Conservation (phyloP, 2,797 vertebrate genomes). For the Avahi laniger region DNA sequence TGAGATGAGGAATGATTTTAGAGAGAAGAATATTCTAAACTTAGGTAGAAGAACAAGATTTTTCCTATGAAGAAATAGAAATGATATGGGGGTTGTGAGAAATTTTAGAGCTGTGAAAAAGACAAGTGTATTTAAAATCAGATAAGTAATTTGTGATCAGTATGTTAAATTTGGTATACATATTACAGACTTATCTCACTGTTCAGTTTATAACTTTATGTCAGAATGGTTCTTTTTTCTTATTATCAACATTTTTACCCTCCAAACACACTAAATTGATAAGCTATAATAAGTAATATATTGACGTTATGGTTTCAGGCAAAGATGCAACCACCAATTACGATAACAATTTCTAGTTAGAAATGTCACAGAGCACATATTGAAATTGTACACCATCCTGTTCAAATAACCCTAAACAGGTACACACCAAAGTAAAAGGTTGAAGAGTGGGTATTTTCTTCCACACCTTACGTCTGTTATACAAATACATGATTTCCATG, state of each 20-base stretch:
- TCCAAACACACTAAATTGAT: background rate
- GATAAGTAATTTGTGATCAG: background rate
- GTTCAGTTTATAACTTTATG: background rate
- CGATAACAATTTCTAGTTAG: background rate
- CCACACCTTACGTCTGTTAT: fast-evolving
- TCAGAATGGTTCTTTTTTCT: background rate
- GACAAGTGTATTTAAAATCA: background rate
- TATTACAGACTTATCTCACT: background rate
- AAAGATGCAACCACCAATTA: background rate
- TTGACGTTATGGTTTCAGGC: background rate
- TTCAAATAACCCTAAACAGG: background rate
- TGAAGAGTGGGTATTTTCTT: background rate
- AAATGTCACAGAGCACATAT: background rate
- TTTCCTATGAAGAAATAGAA: slow-evolving; percentile 11
- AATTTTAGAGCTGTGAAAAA: background rate
- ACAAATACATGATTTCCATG: fast-evolving
- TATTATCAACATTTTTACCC: background rate
- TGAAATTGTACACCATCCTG: background rate
- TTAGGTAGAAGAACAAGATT: background rate
- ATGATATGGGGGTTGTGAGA: background rate
- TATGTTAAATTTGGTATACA: background rate
- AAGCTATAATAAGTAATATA: background rate
- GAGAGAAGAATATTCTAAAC: background rate
- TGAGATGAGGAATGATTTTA: background rate
- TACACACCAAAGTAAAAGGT: fast-evolving